phyloP scores from a whole-genome alignment of 2,113 vertebrate genomes.

The Cyanocitta stelleri region DNA sequence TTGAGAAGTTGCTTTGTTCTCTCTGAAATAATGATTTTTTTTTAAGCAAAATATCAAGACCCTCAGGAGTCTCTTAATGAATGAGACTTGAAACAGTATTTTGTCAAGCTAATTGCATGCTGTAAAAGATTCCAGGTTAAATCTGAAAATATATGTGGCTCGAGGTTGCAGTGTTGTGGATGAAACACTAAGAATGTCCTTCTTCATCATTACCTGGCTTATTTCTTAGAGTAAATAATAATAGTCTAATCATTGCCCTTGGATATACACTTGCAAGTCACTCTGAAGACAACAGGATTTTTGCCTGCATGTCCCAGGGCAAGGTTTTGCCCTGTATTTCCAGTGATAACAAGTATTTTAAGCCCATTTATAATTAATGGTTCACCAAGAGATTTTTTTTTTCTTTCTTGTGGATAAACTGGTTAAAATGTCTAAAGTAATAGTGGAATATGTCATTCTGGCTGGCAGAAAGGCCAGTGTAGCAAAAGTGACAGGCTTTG shows the following conservation, averaged over 20 bases:
- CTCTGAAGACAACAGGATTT: neutral
- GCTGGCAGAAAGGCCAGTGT: neutral
- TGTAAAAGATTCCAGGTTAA: neutral
- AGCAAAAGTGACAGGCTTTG: neutral
- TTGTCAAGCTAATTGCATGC: slow-evolving; percentile 22
- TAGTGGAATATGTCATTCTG: neutral
- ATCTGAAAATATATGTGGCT: neutral
- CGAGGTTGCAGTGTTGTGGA: neutral
- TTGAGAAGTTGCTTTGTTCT: neutral
- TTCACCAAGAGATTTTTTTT: neutral
- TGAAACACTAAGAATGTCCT: slow-evolving; percentile 9
- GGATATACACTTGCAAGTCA: neutral
- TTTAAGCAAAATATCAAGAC: neutral
- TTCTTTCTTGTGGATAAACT: neutral
- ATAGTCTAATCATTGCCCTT: neutral
- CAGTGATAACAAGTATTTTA: neutral
- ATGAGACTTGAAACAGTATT: slow-evolving; percentile 20
- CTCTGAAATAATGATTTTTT: neutral
- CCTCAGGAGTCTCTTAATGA: slow-evolving; percentile 31
- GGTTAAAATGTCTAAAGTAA: neutral
- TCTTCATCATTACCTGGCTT: slow-evolving; percentile 20
- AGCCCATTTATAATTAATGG: neutral
- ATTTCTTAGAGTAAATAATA: slow-evolving; percentile 4
- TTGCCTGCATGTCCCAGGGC: neutral
- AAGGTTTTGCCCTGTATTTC: slow-evolving; percentile 21